Conservation (phyloP, 2,797 vertebrate species). For the Notolepis coatsorum region DNA sequence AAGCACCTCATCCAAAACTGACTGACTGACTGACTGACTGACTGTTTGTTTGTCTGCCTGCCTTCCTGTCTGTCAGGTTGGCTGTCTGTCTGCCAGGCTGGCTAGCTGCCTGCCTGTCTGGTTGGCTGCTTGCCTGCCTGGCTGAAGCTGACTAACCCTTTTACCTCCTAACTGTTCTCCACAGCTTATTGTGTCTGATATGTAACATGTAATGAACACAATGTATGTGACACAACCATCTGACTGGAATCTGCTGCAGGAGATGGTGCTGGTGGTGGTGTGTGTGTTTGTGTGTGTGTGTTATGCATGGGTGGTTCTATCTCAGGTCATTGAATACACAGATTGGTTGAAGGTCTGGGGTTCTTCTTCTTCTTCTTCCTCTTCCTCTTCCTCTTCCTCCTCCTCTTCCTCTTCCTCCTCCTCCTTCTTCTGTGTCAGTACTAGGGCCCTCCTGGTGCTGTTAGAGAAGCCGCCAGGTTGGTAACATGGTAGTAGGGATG, state of each 20-base stretch:
- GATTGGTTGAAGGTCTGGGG: constrained; percentile 27
- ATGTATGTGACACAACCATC: constrained; percentile 45
- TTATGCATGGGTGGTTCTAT: constrained; percentile 15
- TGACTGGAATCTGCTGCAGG: constrained; percentile 39
- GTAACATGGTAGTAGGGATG: too few species aligned
- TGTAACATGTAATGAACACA: constrained; percentile 43
- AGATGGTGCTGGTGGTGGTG: constrained; percentile 3
- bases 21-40: too few species aligned
- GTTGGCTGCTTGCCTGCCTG: not conserved
- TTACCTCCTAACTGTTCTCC: constrained; percentile 29
- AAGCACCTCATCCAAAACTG: not conserved
- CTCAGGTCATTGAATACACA: constrained; percentile 45
- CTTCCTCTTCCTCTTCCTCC: too few species aligned
- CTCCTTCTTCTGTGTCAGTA: constrained; percentile 23
- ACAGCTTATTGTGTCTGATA: constrained; percentile 11
- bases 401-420: too few species aligned
- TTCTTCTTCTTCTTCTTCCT: too few species aligned
- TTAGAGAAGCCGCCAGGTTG: not conserved
- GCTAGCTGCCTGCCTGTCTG: too few species aligned
- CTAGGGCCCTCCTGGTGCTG: not conserved
- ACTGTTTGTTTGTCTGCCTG: too few species aligned
- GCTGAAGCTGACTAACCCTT: constrained; percentile 21
- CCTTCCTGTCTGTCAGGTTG: constrained; percentile 2
- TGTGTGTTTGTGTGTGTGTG: not conserved
- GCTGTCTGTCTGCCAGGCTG: too few species aligned